These are phyloP conservation scores for Cephus spinipes DNA, from an alignment of 2,888 invertebrate genomes.

Conservation along the genomic window DNA sequence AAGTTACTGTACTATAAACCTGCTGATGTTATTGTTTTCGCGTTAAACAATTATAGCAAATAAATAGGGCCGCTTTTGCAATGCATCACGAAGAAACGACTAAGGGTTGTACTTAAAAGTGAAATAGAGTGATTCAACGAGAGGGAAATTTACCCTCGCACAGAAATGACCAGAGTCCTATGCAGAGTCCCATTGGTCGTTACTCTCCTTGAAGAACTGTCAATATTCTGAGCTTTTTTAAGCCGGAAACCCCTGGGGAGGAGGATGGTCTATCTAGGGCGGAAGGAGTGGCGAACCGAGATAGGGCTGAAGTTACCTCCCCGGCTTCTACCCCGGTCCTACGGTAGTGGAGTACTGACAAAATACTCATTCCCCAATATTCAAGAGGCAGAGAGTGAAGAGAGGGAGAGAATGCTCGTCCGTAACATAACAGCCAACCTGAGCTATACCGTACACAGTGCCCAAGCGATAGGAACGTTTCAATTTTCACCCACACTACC, in stretches of 20 bases:
- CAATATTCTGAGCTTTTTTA: conserved; percentile 4
- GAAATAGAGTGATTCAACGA: not conserved
- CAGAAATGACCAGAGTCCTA: not conserved
- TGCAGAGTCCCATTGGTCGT: not conserved
- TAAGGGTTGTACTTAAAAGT: not conserved
- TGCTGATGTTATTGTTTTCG: not conserved
- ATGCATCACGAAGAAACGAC: not conserved
- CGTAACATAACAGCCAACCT: not conserved
- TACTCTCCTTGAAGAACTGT: conserved; percentile 2
- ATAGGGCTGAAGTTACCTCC: conserved; percentile 46
- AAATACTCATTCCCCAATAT: conserved; percentile 29
- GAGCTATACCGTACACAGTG: not conserved
- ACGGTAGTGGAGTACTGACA: conserved; percentile 17
- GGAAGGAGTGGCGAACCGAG: conserved; percentile 40
- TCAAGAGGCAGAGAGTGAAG: not conserved
- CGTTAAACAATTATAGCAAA: not conserved
- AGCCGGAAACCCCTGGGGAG: not conserved
- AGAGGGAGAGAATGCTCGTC: conserved; percentile 29
- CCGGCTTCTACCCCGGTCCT: not conserved
- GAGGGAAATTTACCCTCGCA: not conserved
- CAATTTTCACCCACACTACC: conserved; percentile 48
- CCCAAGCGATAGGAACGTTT: conserved; percentile 48
- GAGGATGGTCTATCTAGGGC: conserved; percentile 2
- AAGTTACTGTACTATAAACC: not conserved
- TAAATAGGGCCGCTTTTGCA: not conserved